Evolutionary conservation across 2,113 vertebrate genomes (phyloP).

Genomic region (Cichladusa arquata): DNA sequence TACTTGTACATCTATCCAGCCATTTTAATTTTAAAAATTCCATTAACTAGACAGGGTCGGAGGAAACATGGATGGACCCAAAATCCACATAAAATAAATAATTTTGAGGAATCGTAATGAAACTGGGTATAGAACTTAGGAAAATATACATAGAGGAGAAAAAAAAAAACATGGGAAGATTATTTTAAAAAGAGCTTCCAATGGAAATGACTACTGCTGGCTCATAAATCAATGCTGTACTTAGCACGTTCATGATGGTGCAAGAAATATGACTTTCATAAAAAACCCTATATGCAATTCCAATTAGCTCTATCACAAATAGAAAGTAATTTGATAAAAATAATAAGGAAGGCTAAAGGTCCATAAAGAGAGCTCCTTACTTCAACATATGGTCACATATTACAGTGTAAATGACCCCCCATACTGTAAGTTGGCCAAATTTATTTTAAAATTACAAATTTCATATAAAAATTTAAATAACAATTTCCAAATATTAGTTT

Average conservation of each 20-base stretch:
- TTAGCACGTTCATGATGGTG: not conserved
- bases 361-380: not conserved
- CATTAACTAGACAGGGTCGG: accelerated
- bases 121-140: not conserved
- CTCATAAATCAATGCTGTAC: not conserved
- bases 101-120: not conserved
- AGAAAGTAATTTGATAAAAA: not conserved
- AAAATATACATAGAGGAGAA: accelerated
- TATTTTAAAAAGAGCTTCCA: not conserved
- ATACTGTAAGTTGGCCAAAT: not conserved
- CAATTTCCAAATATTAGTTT: not conserved
- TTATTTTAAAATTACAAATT: not conserved
- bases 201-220: not conserved
- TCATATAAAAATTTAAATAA: not conserved
- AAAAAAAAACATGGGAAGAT: not conserved
- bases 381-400: not conserved
- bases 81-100: not conserved
- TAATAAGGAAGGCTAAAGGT: not conserved
- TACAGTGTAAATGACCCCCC: not conserved
- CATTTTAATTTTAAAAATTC: not conserved
- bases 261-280: not conserved
- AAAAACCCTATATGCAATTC: not conserved
- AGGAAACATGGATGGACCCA: not conserved
- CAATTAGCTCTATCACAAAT: not conserved
- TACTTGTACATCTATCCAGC: not conserved